These are phyloP conservation scores for Allobates femoralis DNA, from an alignment of 2,797 vertebrate species.

Conservation along the genomic window DNA sequence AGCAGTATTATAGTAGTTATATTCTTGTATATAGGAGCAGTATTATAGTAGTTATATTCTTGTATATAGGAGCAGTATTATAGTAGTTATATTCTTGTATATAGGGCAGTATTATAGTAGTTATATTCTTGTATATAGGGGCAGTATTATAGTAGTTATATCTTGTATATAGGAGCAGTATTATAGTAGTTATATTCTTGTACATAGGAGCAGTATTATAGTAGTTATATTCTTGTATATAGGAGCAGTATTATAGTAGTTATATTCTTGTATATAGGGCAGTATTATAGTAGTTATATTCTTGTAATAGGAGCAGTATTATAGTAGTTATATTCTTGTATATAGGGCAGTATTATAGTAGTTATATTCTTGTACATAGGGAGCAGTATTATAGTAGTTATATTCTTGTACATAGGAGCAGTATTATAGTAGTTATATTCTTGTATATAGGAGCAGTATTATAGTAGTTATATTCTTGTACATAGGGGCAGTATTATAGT, in stretches of 20 bases:
- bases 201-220: neutral
- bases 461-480: neutral
- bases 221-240: constrained; percentile 16
- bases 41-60: constrained; percentile 4
- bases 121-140: no score
- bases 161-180: neutral
- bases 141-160: no score
- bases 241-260: neutral
- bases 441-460: neutral
- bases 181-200: constrained; percentile 8
- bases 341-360: no score
- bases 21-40: constrained; percentile 1
- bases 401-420: neutral
- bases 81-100: constrained; percentile 7
- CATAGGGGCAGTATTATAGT: no score
- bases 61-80: neutral
- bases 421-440: constrained; percentile 13
- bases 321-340: no score
- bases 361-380: no score
- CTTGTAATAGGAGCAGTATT: no score
- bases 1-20: constrained; percentile 7
- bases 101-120: no score
- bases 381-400: constrained; percentile 10
- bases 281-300: no score
- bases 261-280: constrained; percentile 18